Conservation (phyloP, 2,888 invertebrate genomes). For the Odontocerum albicorne region DNA sequence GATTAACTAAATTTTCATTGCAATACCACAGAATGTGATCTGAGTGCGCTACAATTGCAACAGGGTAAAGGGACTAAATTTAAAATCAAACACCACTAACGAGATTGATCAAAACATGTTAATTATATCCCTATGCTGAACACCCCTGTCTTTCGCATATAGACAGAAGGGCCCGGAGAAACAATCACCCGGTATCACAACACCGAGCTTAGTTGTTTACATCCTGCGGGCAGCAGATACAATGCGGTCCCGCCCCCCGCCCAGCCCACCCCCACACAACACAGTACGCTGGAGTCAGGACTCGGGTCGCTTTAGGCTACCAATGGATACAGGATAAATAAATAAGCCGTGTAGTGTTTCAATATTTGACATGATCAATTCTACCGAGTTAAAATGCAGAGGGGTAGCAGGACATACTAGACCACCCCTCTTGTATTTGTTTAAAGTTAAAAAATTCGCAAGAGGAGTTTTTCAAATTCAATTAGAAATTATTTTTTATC, state of each 20-base stretch:
- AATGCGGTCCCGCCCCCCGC: slow-evolving; percentile 15
- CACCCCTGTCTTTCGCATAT: slow-evolving; percentile 12
- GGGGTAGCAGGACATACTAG: too few species aligned
- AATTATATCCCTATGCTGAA: too few species aligned
- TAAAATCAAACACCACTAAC: too few species aligned
- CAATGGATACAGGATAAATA: slow-evolving; percentile 25
- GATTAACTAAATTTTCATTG: too few species aligned
- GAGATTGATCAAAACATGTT: too few species aligned
- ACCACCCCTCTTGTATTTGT: too few species aligned
- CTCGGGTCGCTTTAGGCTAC: slow-evolving; percentile 8
- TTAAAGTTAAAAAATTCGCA: too few species aligned
- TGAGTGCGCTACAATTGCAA: too few species aligned
- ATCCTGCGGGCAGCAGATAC: slow-evolving; percentile 30
- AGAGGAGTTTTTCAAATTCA: too few species aligned
- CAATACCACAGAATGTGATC: not conserved
- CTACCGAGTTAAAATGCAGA: slow-evolving; percentile 25
- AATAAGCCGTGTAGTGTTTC: slow-evolving; percentile 28
- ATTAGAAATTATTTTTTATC: too few species aligned
- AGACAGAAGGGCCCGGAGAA: slow-evolving; percentile 25
- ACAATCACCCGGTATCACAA: slow-evolving; percentile 35
- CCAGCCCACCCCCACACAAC: slow-evolving; percentile 1
- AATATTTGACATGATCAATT: slow-evolving; percentile 32
- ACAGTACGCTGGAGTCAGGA: too few species aligned
- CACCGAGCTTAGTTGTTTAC: slow-evolving; percentile 29
- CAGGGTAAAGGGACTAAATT: too few species aligned